Conservation (phyloP, 1,140 invertebrate species). For the Arctopsyche grandis region DNA sequence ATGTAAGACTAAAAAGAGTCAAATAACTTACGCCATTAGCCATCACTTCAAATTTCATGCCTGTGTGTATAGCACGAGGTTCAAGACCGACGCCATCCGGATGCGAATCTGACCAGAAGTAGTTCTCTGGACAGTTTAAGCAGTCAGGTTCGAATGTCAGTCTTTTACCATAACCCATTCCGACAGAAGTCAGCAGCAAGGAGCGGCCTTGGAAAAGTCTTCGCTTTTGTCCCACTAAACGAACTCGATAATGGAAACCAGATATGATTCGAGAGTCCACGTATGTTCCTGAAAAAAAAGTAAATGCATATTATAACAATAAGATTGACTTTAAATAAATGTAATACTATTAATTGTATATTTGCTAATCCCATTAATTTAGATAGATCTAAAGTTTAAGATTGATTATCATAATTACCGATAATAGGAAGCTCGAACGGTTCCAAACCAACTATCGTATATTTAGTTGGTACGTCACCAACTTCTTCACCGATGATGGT, state of each 20-base stretch:
- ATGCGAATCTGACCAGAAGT: conserved; percentile 83
- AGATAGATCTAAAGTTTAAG: too few species aligned
- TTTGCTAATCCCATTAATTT: too few species aligned
- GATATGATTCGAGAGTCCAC: conserved; percentile 78
- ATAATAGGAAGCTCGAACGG: conserved; percentile 79
- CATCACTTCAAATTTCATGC: conserved; percentile 73
- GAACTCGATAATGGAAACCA: conserved; percentile 78
- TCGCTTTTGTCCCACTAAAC: conserved; percentile 70
- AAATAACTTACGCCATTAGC: conserved; percentile 64
- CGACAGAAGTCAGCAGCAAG: conserved; percentile 72
- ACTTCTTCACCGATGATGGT: conserved; percentile 70
- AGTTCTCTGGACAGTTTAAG: conserved; percentile 73
- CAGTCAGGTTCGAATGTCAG: conserved; percentile 77
- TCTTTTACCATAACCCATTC: conserved; percentile 80
- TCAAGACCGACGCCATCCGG: conserved; percentile 78
- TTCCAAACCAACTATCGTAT: conserved; percentile 74
- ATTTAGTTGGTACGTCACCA: conserved; percentile 74
- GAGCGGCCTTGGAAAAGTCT: conserved; percentile 74
- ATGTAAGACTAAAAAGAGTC: conserved; percentile 8
- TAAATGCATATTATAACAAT: conserved; percentile 47
- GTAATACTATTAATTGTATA: too few species aligned
- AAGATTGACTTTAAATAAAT: conserved; percentile 17
- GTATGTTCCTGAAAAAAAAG: conserved; percentile 77
- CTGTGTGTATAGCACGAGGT: conserved; percentile 71
- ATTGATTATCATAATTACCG: conserved; percentile 64